Conservation (phyloP, 2,113 vertebrate species). For the Dascyllus trimaculatus region DNA sequence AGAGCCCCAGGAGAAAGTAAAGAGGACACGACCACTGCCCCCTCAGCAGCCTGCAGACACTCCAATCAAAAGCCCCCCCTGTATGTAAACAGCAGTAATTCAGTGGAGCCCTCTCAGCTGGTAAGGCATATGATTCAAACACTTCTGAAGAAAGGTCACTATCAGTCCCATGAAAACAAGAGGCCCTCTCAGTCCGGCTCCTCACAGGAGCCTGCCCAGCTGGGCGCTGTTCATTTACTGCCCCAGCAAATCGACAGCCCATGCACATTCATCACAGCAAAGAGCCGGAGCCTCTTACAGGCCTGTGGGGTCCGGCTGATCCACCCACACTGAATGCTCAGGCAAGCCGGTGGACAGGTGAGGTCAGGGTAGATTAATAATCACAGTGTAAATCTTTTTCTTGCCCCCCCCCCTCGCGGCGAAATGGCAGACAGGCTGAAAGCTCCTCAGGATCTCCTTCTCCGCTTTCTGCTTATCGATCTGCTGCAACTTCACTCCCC, state of each 20-base stretch:
- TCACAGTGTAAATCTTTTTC: slow-evolving; percentile 56
- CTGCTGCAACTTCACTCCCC: slow-evolving; percentile 44
- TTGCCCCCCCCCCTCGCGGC: slow-evolving; percentile 8
- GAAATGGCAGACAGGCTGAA: slow-evolving; percentile 57
- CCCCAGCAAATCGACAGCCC: slow-evolving; percentile 36
- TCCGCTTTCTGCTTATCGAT: slow-evolving; percentile 63
- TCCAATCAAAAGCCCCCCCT: slow-evolving; percentile 22
- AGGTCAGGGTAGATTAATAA: slow-evolving; percentile 71
- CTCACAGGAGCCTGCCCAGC: slow-evolving; percentile 41
- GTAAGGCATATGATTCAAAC: slow-evolving; percentile 65
- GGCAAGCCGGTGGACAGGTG: slow-evolving; percentile 49
- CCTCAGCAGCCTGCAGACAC: slow-evolving; percentile 9
- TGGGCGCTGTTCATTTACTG: slow-evolving; percentile 59
- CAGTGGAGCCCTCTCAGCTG: slow-evolving; percentile 53
- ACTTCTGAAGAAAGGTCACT: slow-evolving; percentile 63
- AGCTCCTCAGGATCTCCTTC: slow-evolving; percentile 48
- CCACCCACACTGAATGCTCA: slow-evolving; percentile 55
- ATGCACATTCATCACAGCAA: slow-evolving; percentile 58
- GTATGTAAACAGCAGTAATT: slow-evolving; percentile 46
- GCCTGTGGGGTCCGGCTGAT: slow-evolving; percentile 33
- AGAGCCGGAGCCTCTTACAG: slow-evolving; percentile 23
- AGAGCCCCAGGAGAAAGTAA: neutral
- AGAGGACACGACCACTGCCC: slow-evolving; percentile 16
- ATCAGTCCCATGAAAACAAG: slow-evolving; percentile 61
- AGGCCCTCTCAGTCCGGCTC: slow-evolving; percentile 61